Base-by-base conservation (phyloP, 2,888 invertebrate species). In the Oegoconia quadripuncta region DNA sequence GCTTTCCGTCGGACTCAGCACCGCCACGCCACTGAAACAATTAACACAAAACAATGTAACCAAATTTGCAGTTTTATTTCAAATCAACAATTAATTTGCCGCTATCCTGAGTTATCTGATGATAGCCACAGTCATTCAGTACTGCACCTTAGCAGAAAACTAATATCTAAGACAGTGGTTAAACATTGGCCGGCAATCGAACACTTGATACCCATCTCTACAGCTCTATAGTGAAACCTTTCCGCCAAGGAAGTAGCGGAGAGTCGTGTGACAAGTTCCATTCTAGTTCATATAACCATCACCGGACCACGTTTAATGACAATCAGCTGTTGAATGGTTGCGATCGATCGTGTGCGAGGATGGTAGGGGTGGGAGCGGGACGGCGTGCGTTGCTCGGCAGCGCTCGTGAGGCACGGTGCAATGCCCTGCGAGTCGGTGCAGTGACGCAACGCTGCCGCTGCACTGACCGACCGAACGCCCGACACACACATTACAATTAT, bases 21-120 rank as follows among this genome's bases (percentile, higher is more conserved):
- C 92, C 71, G 93, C 95, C 68, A 95, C 95, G 57, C 96, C 95
- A 90, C 95, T 95, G 90, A 18, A 91, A 91, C 64, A 66, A 72
- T 55, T 67, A 9, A 34, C 26, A 22, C 1, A 20, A 4, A 18
- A 12, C 32, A 14, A 22, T 32, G 4, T 22, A 13, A 3, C 8
- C n/a, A 17, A 18, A 8, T 20, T 4, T 7, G 7, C 4, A 20
- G 7, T 4, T 4, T 6, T 4, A 20, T 4, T 20, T 20, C 5
- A 6, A 7, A 7, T 6, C 4, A 20, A 7, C 5, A 20, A 20
- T 20, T 6, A 20, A 20, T 20, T 4, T 4, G 20, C 20, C 20
- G 7, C 20, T 7, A 6, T 4, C 4, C 7, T 20, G 3, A 6
- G 20, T 20, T 4, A 20, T 7, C 20, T 20, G 20, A n/a, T n/a